Conservation (phyloP, 2,888 invertebrate species). For the Oscheius myriophilus region DNA sequence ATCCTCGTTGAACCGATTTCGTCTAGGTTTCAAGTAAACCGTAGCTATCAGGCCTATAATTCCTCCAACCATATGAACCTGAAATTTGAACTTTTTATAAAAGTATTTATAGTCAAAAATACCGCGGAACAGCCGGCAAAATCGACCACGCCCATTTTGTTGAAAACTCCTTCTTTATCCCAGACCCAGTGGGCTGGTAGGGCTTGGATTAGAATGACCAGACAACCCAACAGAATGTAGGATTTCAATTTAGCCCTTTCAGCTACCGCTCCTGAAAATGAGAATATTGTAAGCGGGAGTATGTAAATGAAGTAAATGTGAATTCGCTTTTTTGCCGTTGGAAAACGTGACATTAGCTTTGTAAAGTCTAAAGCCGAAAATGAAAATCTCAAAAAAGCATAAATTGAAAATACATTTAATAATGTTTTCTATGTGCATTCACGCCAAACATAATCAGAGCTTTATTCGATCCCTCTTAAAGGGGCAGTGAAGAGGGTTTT, state of each 20-base stretch:
- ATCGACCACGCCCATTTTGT: constrained; percentile 64
- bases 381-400: too few species aligned
- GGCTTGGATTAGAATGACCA: constrained; percentile 65
- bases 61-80: constrained; percentile 67
- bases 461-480: too few species aligned
- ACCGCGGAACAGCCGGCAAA: constrained; percentile 72
- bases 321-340: too few species aligned
- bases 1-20: constrained; percentile 60
- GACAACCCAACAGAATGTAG: constrained; percentile 65
- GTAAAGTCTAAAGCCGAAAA: too few species aligned
- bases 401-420: too few species aligned
- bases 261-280: constrained; percentile 65
- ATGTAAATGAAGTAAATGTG: too few species aligned
- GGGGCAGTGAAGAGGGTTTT: too few species aligned
- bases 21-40: constrained; percentile 61
- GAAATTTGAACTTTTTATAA: constrained; percentile 10
- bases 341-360: too few species aligned
- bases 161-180: constrained; percentile 70
- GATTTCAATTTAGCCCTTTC: constrained; percentile 66
- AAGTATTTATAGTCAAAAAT: neutral
- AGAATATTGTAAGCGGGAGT: too few species aligned
- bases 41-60: constrained; percentile 65
- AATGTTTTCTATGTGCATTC: too few species aligned
- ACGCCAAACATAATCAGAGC: too few species aligned
- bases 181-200: constrained; percentile 73